These are phyloP conservation scores for Calonectris borealis DNA, from an alignment of 2,113 vertebrate genomes.

Conservation along the genomic window DNA sequence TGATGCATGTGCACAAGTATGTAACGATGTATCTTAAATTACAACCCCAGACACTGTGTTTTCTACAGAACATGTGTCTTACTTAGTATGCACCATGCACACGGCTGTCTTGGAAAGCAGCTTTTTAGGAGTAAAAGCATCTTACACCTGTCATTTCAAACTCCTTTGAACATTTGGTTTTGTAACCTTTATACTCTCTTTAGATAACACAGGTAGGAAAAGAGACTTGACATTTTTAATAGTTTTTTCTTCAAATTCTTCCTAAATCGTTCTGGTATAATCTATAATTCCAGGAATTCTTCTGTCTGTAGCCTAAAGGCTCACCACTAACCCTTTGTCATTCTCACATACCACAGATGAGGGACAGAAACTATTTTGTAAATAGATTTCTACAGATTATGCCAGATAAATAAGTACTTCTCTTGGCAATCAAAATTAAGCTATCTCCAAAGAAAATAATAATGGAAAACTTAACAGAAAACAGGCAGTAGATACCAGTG, in stretches of 20 bases:
- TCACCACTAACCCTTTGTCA: not conserved
- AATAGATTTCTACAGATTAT: not conserved
- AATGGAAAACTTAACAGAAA: not conserved
- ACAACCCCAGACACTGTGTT: not conserved
- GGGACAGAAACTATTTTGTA: not conserved
- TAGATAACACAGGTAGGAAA: not conserved
- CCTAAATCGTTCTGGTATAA: not conserved
- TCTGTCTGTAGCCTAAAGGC: not conserved
- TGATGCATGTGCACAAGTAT: not conserved
- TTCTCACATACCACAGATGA: not conserved
- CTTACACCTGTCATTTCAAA: constrained; percentile 8
- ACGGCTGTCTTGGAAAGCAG: not conserved
- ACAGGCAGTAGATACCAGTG: not conserved
- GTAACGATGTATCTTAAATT: not conserved
- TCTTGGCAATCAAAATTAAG: not conserved
- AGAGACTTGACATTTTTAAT: constrained; percentile 4
- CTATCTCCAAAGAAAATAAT: not conserved
- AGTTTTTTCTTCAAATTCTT: constrained; percentile 31
- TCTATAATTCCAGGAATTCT: constrained; percentile 3
- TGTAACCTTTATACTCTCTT: not conserved
- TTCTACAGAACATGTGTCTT: not conserved
- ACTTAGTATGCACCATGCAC: not conserved
- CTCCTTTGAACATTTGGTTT: not conserved
- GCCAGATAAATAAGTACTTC: not conserved
- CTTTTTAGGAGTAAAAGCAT: not conserved